A percentile compares a stretch with the other conserved stretches of the same genome.
phyloP scores from a whole-genome alignment of 2,113 vertebrate genomes.

The Corythaixoides concolor region DNA sequence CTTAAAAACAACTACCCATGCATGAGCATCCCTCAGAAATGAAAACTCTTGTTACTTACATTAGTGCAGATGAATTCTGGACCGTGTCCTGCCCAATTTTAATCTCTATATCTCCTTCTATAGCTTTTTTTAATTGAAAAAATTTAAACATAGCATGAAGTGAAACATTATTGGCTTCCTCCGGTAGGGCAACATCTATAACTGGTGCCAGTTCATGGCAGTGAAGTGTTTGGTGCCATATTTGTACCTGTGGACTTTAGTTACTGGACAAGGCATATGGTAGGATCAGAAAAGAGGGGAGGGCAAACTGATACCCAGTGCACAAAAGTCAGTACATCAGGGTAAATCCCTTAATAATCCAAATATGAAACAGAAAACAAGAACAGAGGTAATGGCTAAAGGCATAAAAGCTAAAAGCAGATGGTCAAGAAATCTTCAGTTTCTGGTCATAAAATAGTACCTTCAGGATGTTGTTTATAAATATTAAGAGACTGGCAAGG shows the following conservation, averaged over 20 bases:
- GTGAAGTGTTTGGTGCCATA: not conserved
- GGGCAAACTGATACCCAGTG: not conserved
- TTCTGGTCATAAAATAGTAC: not conserved
- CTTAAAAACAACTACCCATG: not conserved
- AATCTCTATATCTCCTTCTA: not conserved
- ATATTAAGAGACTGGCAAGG: not conserved
- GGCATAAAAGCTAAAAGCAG: slow-evolving; percentile 19
- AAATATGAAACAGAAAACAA: slow-evolving; percentile 1
- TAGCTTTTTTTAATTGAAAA: not conserved
- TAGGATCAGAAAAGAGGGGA: not conserved
- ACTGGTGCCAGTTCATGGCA: not conserved
- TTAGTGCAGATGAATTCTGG: not conserved
- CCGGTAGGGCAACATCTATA: not conserved
- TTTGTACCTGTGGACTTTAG: not conserved
- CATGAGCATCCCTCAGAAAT: not conserved
- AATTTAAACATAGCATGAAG: not conserved
- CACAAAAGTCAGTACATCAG: not conserved
- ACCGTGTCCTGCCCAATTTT: not conserved
- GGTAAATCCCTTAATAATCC: slow-evolving; percentile 25
- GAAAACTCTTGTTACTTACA: not conserved
- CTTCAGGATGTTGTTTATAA: not conserved
- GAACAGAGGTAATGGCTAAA: slow-evolving; percentile 1
- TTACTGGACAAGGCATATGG: not conserved
- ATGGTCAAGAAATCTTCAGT: not conserved
- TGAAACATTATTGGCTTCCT: not conserved